phyloP scores from a whole-genome alignment of 2,888 invertebrate genomes.

The Eugnorisma glareosa region DNA sequence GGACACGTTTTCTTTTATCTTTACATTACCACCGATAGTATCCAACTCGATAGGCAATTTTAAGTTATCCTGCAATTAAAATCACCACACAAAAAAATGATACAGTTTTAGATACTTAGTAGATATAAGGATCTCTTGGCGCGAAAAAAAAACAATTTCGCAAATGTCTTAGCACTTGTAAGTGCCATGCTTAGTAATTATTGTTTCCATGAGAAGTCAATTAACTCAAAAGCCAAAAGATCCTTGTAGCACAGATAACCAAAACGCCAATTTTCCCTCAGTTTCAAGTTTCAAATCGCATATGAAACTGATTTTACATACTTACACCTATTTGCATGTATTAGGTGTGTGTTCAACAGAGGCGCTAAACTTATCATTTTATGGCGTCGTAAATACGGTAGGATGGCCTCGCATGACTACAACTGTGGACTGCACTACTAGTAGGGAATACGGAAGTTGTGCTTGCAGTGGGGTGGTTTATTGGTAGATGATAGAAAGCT shows the following conservation, averaged over 20 bases:
- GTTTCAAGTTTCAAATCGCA: slow-evolving; percentile 46
- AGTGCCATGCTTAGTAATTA: background rate
- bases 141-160: no score
- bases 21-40: background rate
- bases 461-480: slow-evolving; percentile 28
- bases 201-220: background rate
- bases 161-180: background rate
- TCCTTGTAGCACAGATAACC: background rate
- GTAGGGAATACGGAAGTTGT: slow-evolving; percentile 21
- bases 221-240: background rate
- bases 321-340: slow-evolving; percentile 57
- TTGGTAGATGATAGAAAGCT: background rate
- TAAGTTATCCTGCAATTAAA: background rate
- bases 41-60: background rate
- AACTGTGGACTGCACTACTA: slow-evolving; percentile 51
- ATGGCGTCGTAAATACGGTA: slow-evolving; percentile 74
- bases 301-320: slow-evolving; percentile 55
- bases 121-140: background rate
- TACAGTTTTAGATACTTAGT: background rate
- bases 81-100: background rate
- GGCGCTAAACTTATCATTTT: slow-evolving; percentile 79
- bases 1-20: background rate
- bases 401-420: slow-evolving; percentile 72
- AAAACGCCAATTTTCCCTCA: background rate
- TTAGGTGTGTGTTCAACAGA: slow-evolving; percentile 47